Conservation (phyloP, 1,140 invertebrate species). For the Drosophila paulistorum region DNA sequence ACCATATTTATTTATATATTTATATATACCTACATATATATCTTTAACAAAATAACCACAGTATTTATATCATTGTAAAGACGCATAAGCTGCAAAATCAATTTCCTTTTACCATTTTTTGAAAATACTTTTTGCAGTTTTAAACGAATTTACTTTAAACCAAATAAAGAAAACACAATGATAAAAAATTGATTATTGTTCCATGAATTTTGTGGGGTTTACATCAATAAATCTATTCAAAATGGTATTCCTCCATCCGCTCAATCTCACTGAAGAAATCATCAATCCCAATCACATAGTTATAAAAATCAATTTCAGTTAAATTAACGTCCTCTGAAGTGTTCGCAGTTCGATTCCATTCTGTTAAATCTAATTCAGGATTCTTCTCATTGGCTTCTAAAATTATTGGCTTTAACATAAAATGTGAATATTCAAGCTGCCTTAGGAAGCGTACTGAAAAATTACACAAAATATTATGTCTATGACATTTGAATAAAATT, state of each 20-base stretch:
- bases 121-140: no score
- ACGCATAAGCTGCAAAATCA: no score
- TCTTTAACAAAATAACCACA: no score
- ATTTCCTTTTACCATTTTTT: no score
- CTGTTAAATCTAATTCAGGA: conserved; percentile 52
- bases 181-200: not conserved
- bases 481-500: no score
- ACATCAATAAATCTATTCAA: conserved; percentile 23
- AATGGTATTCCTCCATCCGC: conserved; percentile 16
- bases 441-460: conserved; percentile 61
- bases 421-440: conserved; percentile 61
- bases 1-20: no score
- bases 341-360: conserved; percentile 60
- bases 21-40: no score
- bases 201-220: not conserved
- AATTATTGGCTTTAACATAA: conserved; percentile 67
- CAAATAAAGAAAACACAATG: not conserved
- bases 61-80: no score
- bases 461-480: no score
- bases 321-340: conserved; percentile 28
- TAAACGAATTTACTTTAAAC: no score
- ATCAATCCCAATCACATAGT: conserved; percentile 1
- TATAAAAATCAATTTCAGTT: not conserved
- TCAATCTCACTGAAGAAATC: conserved; percentile 41
- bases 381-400: conserved; percentile 58